phyloP scores from a whole-genome alignment of 2,113 vertebrate species.

The Dipodomys ordii region DNA sequence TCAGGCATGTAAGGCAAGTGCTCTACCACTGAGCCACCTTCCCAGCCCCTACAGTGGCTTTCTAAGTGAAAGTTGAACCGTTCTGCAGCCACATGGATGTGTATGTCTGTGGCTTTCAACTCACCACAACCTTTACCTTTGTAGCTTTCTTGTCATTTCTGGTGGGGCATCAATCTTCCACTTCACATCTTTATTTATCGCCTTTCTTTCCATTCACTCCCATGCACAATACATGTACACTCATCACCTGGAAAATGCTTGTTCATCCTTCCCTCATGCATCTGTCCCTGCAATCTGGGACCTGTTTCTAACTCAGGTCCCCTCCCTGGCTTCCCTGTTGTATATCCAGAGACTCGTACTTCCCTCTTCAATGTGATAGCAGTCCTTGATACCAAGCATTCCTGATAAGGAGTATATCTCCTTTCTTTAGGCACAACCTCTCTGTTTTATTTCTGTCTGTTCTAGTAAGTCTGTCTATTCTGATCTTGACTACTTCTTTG shows the following conservation, averaged over 20 bases:
- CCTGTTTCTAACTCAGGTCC: not conserved
- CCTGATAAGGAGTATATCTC: not conserved
- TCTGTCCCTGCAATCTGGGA: not conserved
- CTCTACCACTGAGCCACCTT: too few species aligned
- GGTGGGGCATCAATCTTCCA: too few species aligned
- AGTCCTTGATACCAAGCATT: not conserved
- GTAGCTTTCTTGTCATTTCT: not conserved
- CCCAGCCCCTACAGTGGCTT: not conserved
- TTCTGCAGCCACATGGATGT: not conserved
- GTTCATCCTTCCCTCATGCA: not conserved
- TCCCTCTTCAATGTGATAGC: not conserved
- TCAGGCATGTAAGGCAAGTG: too few species aligned
- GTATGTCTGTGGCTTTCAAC: not conserved
- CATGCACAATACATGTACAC: too few species aligned
- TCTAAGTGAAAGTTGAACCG: not conserved
- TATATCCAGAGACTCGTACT: not conserved
- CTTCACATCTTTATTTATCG: not conserved
- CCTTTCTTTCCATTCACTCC: not conserved
- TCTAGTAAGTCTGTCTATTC: not conserved
- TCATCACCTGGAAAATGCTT: not conserved
- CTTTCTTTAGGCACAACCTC: not conserved
- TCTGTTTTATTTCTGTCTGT: not conserved
- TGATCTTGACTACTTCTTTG: not conserved
- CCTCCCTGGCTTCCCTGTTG: not conserved
- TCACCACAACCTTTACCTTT: accelerated